Conservation (phyloP, 2,888 invertebrate genomes). For the Mythimna loreyi region DNA sequence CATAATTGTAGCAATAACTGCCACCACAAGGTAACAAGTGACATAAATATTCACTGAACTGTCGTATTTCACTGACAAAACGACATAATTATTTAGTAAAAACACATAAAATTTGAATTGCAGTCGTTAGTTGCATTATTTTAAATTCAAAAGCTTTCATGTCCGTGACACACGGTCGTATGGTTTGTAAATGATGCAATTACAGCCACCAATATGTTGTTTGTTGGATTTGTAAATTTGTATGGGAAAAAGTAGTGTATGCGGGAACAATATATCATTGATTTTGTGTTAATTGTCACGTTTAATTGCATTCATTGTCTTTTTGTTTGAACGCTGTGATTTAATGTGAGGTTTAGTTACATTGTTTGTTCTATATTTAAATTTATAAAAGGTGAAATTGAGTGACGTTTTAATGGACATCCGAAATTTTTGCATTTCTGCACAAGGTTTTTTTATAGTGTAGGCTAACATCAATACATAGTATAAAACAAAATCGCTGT, state of each 20-base stretch:
- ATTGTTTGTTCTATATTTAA: no score
- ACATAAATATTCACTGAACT: slow-evolving; percentile 58
- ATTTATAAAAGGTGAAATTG: no score
- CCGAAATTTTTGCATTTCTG: no score
- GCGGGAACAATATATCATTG: slow-evolving; percentile 57
- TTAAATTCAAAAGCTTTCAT: slow-evolving; percentile 60
- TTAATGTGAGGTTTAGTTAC: slow-evolving; percentile 39
- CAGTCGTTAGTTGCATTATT: slow-evolving; percentile 60
- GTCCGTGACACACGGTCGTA: slow-evolving; percentile 51
- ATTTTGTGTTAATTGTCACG: slow-evolving; percentile 56
- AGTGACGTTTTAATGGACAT: no score
- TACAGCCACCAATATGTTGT: slow-evolving; percentile 58
- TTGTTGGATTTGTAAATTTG: slow-evolving; percentile 64
- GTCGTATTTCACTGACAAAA: slow-evolving; percentile 56
- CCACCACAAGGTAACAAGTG: slow-evolving; percentile 35
- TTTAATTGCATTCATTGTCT: slow-evolving; percentile 55
- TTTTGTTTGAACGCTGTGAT: slow-evolving; percentile 43
- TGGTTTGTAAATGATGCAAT: slow-evolving; percentile 63
- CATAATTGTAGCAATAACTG: slow-evolving; percentile 28
- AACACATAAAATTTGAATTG: slow-evolving; percentile 59
- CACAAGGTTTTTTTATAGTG: no score
- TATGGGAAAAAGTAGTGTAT: slow-evolving; percentile 55
- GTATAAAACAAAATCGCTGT: no score
- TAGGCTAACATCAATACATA: no score
- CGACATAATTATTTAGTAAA: slow-evolving; percentile 59